Base-by-base conservation (phyloP, 2,797 vertebrate genomes). In the Echeneis naucrates region DNA sequence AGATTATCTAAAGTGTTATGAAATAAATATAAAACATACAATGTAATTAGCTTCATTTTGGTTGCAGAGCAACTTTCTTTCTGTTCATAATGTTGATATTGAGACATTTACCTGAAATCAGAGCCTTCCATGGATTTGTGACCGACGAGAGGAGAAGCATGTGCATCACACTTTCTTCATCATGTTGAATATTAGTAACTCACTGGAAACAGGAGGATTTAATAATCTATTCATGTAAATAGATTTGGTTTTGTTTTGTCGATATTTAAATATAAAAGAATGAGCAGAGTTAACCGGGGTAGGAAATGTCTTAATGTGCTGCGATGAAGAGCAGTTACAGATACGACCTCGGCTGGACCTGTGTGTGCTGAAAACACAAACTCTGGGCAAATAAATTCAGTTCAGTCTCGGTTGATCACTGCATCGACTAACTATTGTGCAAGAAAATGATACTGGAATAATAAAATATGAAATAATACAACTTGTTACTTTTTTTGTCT, bases 11-110 rank as follows among this genome's bases (percentile, higher is more conserved):
- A 83, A 78, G 87, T 78, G 44, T 84, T 92, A 79, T 82, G 64
- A 79, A 84, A 79, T 73, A 61, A 88, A 82, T 81, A 86, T 86
- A 63, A 85, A 79, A 74, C 59, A 65, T 85, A 87, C 68, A 83
- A 75, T 88, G 87, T 94, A 88, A 92, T 91, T 89, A 89, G 93
- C 92, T 93, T 90, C 76, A 77, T 93, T 91, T 94, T 94, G 89
- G 96, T 96, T 97, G 96, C 97, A 96, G 95, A 96, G 96, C 97
- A 96, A 96, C 96, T 90, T 71, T 81, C 27, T 81, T 40, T 78
- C 48, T 90, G 83, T 95, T 94, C 87, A 95, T 95, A 94, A 69
- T 95, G 92, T 92, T 89, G 69, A 78, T 89, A 84, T 83, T 80
- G 93, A 94, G 93, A 91, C 94, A 86, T 93, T 95, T 95, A 95